Percentiles rank a stretch among this genome's conserved stretches.
phyloP scores from a whole-genome alignment of 2,888 invertebrate species.

The Nomada ferruginata region DNA sequence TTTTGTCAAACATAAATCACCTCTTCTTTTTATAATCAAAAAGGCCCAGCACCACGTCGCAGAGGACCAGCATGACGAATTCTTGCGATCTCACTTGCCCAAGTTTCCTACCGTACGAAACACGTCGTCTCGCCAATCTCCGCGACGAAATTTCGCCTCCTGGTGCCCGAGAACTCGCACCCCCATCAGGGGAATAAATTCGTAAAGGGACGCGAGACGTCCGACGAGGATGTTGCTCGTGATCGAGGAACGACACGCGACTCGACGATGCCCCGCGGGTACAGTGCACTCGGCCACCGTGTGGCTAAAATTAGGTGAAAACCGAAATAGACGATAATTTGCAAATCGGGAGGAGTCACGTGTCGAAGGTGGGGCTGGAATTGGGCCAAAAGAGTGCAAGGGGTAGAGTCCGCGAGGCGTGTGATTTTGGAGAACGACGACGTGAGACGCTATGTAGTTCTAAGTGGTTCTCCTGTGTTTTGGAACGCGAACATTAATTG shows the following conservation, averaged over 20 bases:
- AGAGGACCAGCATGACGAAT: slow-evolving; percentile 63
- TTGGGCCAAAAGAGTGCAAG: slow-evolving; percentile 47
- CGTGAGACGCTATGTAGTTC: neutral
- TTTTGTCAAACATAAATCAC: slow-evolving; percentile 43
- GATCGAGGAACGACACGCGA: slow-evolving; percentile 46
- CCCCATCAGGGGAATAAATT: neutral
- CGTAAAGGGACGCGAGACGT: neutral
- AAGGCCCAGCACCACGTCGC: slow-evolving; percentile 70
- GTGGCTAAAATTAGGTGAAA: slow-evolving; percentile 80
- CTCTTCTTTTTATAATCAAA: slow-evolving; percentile 67
- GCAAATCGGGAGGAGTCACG: slow-evolving; percentile 68
- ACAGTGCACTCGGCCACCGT: slow-evolving; percentile 66
- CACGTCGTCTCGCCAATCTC: neutral
- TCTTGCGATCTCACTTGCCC: neutral
- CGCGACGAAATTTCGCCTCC: neutral
- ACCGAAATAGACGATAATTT: slow-evolving; percentile 81
- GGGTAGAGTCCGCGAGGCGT: slow-evolving; percentile 9
- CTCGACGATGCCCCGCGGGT: slow-evolving; percentile 67
- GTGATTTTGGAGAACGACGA: slow-evolving; percentile 19
- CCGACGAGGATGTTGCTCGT: slow-evolving; percentile 15
- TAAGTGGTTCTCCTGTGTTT: neutral
- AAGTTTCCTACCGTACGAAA: neutral
- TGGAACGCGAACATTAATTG: neutral
- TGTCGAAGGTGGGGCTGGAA: slow-evolving; percentile 40
- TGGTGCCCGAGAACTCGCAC: neutral